A percentile compares a stretch with the other conserved stretches of the same genome.
phyloP scores from a whole-genome alignment of 2,888 invertebrate genomes.

The Limnephilus rhombicus region DNA sequence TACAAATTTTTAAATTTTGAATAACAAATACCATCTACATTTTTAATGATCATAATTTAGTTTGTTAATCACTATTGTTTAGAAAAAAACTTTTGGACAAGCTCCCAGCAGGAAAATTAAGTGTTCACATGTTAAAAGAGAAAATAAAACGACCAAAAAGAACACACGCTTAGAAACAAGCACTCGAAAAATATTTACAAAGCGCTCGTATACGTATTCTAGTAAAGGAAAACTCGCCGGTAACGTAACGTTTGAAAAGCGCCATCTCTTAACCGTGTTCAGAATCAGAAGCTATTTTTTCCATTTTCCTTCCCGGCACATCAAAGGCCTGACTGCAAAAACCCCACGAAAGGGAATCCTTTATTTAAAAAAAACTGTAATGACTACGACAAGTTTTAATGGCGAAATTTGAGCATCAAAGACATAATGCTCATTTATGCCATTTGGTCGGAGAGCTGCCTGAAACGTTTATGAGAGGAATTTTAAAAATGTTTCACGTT shows the following conservation, averaged over 20 bases:
- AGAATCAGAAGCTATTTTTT: constrained; percentile 41
- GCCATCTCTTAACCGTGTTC: constrained; percentile 38
- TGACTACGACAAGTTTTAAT: constrained; percentile 58
- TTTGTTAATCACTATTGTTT: neutral
- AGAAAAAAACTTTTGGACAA: neutral
- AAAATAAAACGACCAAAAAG: neutral
- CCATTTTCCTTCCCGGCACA: constrained; percentile 49
- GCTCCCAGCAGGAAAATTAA: neutral
- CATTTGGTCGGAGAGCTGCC: constrained; percentile 53
- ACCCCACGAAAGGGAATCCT: constrained; percentile 78
- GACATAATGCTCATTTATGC: constrained; percentile 63
- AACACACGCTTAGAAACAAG: neutral
- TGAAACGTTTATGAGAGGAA: constrained; percentile 12
- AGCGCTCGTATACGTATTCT: neutral
- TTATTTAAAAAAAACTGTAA: constrained; percentile 59
- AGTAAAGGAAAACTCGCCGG: constrained; percentile 20
- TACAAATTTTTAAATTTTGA: too few relatives aligned
- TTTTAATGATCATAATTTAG: neutral
- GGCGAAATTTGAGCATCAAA: constrained; percentile 63
- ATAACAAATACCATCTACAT: too few relatives aligned
- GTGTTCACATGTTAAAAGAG: neutral
- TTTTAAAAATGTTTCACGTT: neutral
- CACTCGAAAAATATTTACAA: constrained; percentile 27
- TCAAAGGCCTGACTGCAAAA: constrained; percentile 64
- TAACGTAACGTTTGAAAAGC: constrained; percentile 59